Evolutionary conservation across 2,888 invertebrate genomes (phyloP).

Genomic region (Chrysodeixis includens): DNA sequence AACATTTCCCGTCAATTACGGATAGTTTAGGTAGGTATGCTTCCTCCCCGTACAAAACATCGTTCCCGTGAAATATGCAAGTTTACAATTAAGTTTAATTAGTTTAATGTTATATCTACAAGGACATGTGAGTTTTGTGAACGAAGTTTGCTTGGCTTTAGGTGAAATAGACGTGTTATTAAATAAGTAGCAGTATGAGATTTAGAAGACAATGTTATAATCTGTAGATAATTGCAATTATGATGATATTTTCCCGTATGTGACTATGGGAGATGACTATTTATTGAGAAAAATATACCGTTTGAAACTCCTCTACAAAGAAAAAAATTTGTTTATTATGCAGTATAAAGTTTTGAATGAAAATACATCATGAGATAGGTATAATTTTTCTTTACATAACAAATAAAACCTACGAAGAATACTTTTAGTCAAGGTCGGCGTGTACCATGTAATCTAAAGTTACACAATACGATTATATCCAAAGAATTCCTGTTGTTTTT

Average conservation of each 20-base stretch:
- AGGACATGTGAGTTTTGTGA: constrained; percentile 3
- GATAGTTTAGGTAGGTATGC: constrained; percentile 61
- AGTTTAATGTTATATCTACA: constrained; percentile 31
- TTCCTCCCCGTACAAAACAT: constrained; percentile 52
- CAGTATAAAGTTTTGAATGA: no score
- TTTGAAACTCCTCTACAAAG: no score
- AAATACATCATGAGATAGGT: background rate
- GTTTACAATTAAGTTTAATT: constrained; percentile 53
- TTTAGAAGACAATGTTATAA: no score
- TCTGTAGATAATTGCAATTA: no score
- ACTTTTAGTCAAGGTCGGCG: background rate
- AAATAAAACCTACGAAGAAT: background rate
- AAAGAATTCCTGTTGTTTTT: constrained; percentile 10
- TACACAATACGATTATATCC: background rate
- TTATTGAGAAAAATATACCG: no score
- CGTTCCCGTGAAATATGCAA: constrained; percentile 49
- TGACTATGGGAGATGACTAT: no score
- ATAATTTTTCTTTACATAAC: background rate
- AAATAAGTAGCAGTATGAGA: no score
- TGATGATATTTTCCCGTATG: no score
- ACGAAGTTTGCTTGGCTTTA: background rate
- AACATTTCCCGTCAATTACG: constrained; percentile 71
- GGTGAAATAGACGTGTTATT: no score
- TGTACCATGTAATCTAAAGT: background rate
- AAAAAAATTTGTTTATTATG: no score